Conservation (phyloP, 1,140 invertebrate genomes). For the Diprion similis region DNA sequence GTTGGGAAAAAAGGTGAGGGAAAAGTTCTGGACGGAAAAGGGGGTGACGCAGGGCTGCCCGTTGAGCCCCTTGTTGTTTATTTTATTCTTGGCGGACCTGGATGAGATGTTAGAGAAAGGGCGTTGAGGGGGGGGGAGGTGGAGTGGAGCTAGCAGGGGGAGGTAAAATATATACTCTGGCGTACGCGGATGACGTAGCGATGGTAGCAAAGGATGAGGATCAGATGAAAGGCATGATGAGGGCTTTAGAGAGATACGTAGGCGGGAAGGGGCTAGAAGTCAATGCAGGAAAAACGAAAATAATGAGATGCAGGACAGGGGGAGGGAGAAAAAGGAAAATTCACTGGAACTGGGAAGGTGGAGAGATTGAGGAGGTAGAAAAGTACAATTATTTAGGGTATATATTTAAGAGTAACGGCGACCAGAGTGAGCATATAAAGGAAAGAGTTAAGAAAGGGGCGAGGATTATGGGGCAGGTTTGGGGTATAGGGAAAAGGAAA, state of each 20-base stretch:
- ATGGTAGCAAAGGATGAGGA: slow-evolving; percentile 17
- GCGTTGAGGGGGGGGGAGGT: slow-evolving; percentile 11
- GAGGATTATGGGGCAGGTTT: slow-evolving; percentile 12
- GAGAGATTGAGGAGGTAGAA: slow-evolving; percentile 17
- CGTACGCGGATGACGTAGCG: slow-evolving; percentile 23
- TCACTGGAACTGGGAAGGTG: slow-evolving; percentile 11
- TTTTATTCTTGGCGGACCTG: slow-evolving; percentile 16
- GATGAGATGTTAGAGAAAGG: slow-evolving; percentile 15
- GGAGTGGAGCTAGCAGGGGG: background rate
- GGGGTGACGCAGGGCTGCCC: slow-evolving; percentile 22
- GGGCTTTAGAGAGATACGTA: slow-evolving; percentile 17
- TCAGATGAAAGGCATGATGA: slow-evolving; percentile 21
- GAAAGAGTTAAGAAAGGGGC: slow-evolving; percentile 18
- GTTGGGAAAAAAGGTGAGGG: slow-evolving; percentile 2
- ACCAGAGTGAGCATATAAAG: slow-evolving; percentile 15
- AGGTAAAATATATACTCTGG: background rate
- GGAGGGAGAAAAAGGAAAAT: slow-evolving; percentile 13
- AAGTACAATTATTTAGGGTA: slow-evolving; percentile 19
- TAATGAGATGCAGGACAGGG: slow-evolving; percentile 21
- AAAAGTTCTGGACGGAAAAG: slow-evolving; percentile 15
- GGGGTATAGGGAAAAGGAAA: slow-evolving; percentile 18
- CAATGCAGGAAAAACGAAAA: slow-evolving; percentile 21
- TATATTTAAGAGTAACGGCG: slow-evolving; percentile 15
- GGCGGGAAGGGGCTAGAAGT: slow-evolving; percentile 17
- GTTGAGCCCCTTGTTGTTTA: slow-evolving; percentile 20